These are phyloP conservation scores for Mimas tiliae DNA, from an alignment of 2,888 invertebrate species.

Conservation along the genomic window DNA sequence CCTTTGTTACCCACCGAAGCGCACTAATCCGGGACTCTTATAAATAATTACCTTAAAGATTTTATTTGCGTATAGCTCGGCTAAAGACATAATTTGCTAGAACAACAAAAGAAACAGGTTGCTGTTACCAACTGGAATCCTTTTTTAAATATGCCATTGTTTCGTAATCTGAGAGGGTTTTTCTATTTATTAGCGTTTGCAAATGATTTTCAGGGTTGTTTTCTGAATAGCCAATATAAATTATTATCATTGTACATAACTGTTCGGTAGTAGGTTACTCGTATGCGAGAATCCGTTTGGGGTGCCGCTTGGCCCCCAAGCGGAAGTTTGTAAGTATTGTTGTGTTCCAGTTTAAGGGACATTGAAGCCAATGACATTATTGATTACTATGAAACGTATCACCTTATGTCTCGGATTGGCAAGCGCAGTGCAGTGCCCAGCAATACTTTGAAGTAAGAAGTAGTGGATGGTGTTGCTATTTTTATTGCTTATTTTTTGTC, in stretches of 20 bases:
- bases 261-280: no score
- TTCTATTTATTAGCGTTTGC: background rate
- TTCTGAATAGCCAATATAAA: background rate
- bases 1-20: constrained; percentile 76
- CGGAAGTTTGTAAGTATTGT: no score
- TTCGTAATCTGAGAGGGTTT: constrained; percentile 5
- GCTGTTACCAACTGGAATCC: constrained; percentile 39
- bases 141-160: constrained; percentile 27
- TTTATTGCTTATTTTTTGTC: no score
- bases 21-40: constrained; percentile 71
- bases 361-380: no score
- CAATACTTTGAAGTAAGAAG: no score
- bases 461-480: no score
- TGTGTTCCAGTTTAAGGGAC: no score
- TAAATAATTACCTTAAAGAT: constrained; percentile 73
- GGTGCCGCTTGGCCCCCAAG: no score
- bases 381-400: no score
- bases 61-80: constrained; percentile 60
- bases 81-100: constrained; percentile 64
- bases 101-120: constrained; percentile 54
- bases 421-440: no score
- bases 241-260: background rate
- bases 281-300: no score
- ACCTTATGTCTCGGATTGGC: no score
- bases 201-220: background rate